Conservation (phyloP, 2,888 invertebrate genomes). For the Abscondita cerata region DNA sequence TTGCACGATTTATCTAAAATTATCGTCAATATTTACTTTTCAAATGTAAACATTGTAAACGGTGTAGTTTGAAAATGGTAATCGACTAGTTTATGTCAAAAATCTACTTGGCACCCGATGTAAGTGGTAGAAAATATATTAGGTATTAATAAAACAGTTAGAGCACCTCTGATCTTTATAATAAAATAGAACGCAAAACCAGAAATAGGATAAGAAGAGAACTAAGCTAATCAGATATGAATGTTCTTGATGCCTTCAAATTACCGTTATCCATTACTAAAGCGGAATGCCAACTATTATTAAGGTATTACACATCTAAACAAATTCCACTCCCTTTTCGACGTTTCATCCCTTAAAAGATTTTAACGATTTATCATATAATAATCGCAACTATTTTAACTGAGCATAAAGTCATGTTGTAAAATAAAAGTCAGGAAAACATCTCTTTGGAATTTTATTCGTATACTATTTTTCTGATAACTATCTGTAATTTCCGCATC, state of each 20-base stretch:
- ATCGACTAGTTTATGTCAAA: not conserved
- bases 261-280: conserved; percentile 25
- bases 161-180: too few relatives aligned
- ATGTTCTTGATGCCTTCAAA: conserved; percentile 24
- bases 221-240: conserved; percentile 27
- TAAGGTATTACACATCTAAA: conserved; percentile 17
- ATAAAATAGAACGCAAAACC: too few relatives aligned
- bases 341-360: conserved; percentile 9
- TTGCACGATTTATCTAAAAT: not conserved
- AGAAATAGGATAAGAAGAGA: too few relatives aligned
- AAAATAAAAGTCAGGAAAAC: not conserved
- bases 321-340: conserved; percentile 1
- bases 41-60: conserved; percentile 11
- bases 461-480: conserved; percentile 17
- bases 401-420: not conserved
- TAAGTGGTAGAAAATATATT: too few relatives aligned
- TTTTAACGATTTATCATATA: conserved; percentile 12
- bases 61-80: not conserved
- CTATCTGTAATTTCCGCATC: conserved; percentile 20
- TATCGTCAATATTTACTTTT: conserved; percentile 14
- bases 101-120: conserved; percentile 3
- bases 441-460: conserved; percentile 10
- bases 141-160: too few relatives aligned
- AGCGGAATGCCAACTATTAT: conserved; percentile 24
- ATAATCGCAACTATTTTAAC: conserved; percentile 7